Conservation (phyloP, 2,888 invertebrate species). For the Tenthredo livida region DNA sequence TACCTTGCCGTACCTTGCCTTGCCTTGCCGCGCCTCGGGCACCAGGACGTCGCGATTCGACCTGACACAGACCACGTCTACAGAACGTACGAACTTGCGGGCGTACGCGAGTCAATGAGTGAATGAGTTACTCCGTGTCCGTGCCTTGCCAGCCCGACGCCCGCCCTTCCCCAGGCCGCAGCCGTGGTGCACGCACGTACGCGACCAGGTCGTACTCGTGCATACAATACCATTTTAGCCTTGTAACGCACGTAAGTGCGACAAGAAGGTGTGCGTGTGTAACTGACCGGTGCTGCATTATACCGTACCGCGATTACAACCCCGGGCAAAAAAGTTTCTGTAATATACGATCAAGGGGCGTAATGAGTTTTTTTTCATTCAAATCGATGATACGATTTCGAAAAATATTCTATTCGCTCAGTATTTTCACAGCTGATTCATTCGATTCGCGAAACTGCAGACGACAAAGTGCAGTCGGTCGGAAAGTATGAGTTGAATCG, state of each 20-base stretch:
- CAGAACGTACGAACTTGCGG: conserved; percentile 66
- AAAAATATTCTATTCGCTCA: too few species aligned
- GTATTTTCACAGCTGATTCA: too few species aligned
- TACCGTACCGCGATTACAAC: not conserved
- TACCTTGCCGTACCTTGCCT: conserved; percentile 25
- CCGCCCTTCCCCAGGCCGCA: conserved; percentile 56
- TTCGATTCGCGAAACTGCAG: too few species aligned
- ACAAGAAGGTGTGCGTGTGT: not conserved
- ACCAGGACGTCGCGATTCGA: conserved; percentile 41
- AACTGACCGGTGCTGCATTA: not conserved
- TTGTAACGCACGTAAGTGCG: not conserved
- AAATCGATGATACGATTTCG: not conserved
- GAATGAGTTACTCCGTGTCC: conserved; percentile 70
- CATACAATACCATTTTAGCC: conserved; percentile 22
- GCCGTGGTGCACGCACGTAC: conserved; percentile 59
- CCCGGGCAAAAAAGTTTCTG: not conserved
- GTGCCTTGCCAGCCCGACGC: conserved; percentile 68
- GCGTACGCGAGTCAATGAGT: conserved; percentile 73
- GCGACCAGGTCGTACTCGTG: conserved; percentile 31
- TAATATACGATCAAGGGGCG: not conserved
- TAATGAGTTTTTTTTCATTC: too few species aligned
- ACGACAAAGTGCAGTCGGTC: too few species aligned
- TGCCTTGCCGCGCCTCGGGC: conserved; percentile 6
- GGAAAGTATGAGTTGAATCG: too few species aligned
- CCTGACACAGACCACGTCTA: conserved; percentile 31